Percentiles rank a stretch among this genome's conserved stretches.
These are phyloP conservation scores for Sterna hirundo DNA, from an alignment of 2,113 vertebrate genomes.

Conservation along the genomic window DNA sequence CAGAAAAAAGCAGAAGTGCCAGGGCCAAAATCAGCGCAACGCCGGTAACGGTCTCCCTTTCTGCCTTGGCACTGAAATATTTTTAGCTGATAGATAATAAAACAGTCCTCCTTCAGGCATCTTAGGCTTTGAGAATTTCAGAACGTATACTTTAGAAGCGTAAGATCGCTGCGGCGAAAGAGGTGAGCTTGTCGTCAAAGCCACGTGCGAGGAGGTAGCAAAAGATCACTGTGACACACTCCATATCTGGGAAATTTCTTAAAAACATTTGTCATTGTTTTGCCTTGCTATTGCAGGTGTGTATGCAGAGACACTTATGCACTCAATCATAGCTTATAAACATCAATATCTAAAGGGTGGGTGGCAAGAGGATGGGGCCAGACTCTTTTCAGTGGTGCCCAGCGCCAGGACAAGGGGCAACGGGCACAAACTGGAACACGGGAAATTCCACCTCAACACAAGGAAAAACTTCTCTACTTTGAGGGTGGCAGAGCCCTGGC, in stretches of 20 bases:
- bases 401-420: neutral
- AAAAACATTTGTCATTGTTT: neutral
- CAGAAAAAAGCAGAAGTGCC: neutral
- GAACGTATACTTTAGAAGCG: neutral
- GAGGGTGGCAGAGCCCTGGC: neutral
- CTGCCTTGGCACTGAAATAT: neutral
- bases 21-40: neutral
- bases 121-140: neutral
- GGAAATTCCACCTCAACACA: neutral
- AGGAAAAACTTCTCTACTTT: neutral
- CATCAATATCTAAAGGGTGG: neutral
- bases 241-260: fast-evolving
- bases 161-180: neutral
- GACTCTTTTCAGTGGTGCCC: neutral
- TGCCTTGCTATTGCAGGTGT: neutral
- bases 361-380: neutral
- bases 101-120: neutral
- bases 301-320: fast-evolving
- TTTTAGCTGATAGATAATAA: neutral
- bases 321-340: neutral
- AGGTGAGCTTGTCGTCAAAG: neutral
- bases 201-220: neutral
- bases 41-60: neutral
- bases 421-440: neutral
- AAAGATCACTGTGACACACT: neutral